Evolutionary conservation across 2,113 vertebrate species (phyloP).

Genomic region (Apodemus speciosus): DNA sequence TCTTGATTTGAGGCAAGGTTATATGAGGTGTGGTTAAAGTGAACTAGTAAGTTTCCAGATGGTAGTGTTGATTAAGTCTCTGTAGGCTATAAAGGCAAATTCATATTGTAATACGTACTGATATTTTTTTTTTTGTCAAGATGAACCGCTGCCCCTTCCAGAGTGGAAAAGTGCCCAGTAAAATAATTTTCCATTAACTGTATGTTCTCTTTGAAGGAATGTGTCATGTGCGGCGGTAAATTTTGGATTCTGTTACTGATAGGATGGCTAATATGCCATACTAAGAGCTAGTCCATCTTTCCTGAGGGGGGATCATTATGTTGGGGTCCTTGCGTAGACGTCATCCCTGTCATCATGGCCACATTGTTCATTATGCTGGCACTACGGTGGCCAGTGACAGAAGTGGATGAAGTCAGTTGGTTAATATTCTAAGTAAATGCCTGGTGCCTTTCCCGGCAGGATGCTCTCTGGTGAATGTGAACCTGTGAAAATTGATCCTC

Average conservation of each 20-base stretch:
- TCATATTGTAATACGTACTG: not conserved
- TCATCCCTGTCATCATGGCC: not conserved
- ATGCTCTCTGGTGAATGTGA: constrained; percentile 2
- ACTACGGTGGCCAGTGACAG: not conserved
- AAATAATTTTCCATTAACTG: not conserved
- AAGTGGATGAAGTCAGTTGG: not conserved
- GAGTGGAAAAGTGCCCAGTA: not conserved
- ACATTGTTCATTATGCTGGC: not conserved
- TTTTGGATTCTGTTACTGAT: constrained; percentile 31
- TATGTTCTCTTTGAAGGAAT: not conserved
- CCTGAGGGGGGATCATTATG: not conserved
- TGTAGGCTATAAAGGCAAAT: not conserved
- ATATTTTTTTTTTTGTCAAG: constrained; percentile 9
- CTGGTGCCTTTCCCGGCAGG: not conserved
- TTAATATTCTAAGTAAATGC: not conserved
- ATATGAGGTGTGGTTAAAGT: not conserved
- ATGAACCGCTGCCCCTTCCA: not conserved
- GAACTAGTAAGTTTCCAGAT: not conserved
- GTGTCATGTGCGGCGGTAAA: not conserved
- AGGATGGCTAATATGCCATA: not conserved
- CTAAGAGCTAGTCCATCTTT: not conserved
- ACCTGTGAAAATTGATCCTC: not conserved
- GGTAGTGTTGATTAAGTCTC: not conserved
- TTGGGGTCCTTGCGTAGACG: not conserved
- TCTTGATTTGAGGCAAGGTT: not conserved